These are phyloP conservation scores for Venusia cambrica DNA, from an alignment of 2,888 invertebrate species.

Conservation along the genomic window DNA sequence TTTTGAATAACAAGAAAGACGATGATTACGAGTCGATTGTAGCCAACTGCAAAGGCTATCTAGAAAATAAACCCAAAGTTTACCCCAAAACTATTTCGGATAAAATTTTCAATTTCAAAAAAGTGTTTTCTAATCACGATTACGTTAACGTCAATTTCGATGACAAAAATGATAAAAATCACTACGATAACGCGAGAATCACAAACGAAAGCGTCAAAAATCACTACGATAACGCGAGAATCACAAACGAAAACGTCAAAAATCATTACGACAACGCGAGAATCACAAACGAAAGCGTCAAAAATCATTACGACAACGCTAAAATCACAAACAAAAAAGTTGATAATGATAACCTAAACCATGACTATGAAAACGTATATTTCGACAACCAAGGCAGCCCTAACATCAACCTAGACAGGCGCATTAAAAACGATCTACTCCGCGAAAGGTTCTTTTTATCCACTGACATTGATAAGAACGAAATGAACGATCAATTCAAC, in stretches of 20 bases:
- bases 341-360: constrained; percentile 11
- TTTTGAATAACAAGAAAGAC: constrained; percentile 15
- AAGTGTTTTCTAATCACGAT: constrained; percentile 64
- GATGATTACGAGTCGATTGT: constrained; percentile 30
- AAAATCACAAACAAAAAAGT: constrained; percentile 8
- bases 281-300: constrained; percentile 18
- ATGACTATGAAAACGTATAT: constrained; percentile 35
- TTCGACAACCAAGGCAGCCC: constrained; percentile 29
- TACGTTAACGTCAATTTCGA: constrained; percentile 65
- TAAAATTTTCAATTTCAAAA: constrained; percentile 70
- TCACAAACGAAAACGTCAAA: constrained; percentile 16
- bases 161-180: constrained; percentile 19
- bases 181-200: constrained; percentile 22
- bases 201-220: constrained; percentile 14
- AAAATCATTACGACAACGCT: constrained; percentile 3
- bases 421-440: constrained; percentile 60
- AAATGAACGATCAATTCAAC: constrained; percentile 59
- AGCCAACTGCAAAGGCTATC: constrained; percentile 34
- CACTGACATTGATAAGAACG: constrained; percentile 53
- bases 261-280: constrained; percentile 19
- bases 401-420: constrained; percentile 42
- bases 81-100: constrained; percentile 60
- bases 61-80: constrained; percentile 44
- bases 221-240: constrained; percentile 21
- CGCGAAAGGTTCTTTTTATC: constrained; percentile 61